Percentiles rank a stretch among this genome's conserved stretches.
These are phyloP conservation scores for Machimus rusticus DNA, from an alignment of 2,888 invertebrate species.

Conservation along the genomic window DNA sequence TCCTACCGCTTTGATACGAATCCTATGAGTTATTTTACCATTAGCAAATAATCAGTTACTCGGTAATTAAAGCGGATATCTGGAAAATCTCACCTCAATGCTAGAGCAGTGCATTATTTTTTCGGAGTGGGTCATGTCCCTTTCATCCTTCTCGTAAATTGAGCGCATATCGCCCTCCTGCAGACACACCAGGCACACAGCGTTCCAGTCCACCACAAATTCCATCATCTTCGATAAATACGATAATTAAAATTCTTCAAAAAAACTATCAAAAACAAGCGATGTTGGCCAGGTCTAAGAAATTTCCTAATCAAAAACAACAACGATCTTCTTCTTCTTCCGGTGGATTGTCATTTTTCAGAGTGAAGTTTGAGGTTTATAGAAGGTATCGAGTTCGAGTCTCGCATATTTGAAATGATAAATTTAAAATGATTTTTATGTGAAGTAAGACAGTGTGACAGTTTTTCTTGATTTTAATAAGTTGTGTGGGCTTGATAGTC, in stretches of 20 bases:
- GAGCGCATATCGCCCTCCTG: constrained; percentile 55
- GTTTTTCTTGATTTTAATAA: no score
- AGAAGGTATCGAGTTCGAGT: not conserved
- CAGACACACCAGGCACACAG: constrained; percentile 59
- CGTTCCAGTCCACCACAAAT: constrained; percentile 55
- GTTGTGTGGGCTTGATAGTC: no score
- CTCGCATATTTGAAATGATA: not conserved
- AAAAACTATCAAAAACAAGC: constrained; percentile 11
- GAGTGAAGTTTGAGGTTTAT: not conserved
- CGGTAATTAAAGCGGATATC: not conserved
- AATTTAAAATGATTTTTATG: not conserved
- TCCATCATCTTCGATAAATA: constrained; percentile 44
- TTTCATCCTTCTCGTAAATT: constrained; percentile 55
- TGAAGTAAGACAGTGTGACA: not conserved
- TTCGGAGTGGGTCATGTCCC: constrained; percentile 55
- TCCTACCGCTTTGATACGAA: not conserved
- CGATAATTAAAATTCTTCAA: not conserved
- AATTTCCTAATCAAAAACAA: constrained; percentile 18
- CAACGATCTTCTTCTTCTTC: not conserved
- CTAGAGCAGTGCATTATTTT: constrained; percentile 59
- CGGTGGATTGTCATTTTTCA: not conserved
- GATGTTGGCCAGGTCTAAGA: not conserved
- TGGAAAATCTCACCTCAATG: constrained; percentile 41
- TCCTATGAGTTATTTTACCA: not conserved
- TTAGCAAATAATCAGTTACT: not conserved